Base-by-base conservation (phyloP, 1,140 invertebrate genomes). In the Lycorma delicatula region DNA sequence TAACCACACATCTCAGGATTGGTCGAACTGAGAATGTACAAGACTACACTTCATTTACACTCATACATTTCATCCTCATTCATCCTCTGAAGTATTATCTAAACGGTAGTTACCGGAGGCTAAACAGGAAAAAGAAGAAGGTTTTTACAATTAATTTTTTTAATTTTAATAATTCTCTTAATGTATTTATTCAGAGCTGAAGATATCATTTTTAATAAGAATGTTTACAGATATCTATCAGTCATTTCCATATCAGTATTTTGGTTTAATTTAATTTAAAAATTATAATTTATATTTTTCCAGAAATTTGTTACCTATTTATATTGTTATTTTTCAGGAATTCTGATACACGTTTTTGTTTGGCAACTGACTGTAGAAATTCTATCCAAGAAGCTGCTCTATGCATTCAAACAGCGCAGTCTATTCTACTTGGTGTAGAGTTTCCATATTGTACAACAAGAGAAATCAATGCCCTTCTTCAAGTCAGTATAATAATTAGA, bases 391-490 rank as follows among this genome's bases (percentile, higher is more conserved):
- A 79, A 46, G 79, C 81, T 0, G 72, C 69, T 6, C 75, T 81
- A 60, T 80, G 80, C 67, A 70, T 83, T 11, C 70, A 73, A 51
- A 74, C 71, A 20, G 78, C 79, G 23, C 78, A 82, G 53, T 60
- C 73, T 4, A 79, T 80, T 65, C 68, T 84, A 23, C 73, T 72
- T 6, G 74, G 75, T n/a, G 78, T 82, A 11, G 65, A 77, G 57
- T 82, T 84, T 59, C 81, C 81, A 0, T 83, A 83, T 65, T 82
- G 78, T 57, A 77, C 75, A n/a, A 67, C 71, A 18, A 70, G 73
- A 48, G 81, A 84, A 66, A 72, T 83, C 6, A 64, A 67, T 3
- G 76, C 75, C 0, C 66, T 84, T 13, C 64, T 75, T 26, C 74
- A 74, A 66, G 74, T 75, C 65, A 66, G 41, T 26, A 13, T 18